phyloP scores from a whole-genome alignment of 2,113 vertebrate genomes.

The Rhegmatorhina hoffmannsi region DNA sequence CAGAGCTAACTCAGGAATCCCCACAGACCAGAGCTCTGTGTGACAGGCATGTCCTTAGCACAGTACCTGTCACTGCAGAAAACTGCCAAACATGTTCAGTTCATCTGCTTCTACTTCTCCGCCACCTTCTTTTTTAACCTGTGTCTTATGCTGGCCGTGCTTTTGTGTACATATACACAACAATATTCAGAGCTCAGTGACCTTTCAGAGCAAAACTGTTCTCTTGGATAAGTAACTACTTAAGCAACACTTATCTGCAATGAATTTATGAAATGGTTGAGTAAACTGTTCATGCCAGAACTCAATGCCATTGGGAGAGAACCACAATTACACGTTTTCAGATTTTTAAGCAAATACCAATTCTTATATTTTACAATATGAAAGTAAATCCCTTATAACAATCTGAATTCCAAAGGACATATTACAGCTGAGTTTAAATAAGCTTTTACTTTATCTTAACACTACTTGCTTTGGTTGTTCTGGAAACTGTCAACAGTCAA shows the following conservation, averaged over 20 bases:
- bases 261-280: too few species aligned
- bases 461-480: not conserved
- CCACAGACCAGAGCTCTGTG: not conserved
- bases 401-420: not conserved
- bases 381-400: not conserved
- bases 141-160: not conserved
- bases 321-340: not conserved
- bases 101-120: not conserved
- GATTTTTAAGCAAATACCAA: not conserved
- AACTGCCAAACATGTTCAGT: not conserved
- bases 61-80: not conserved
- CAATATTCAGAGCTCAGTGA: not conserved
- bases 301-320: fast-evolving
- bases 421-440: not conserved
- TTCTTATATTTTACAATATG: not conserved
- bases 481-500: not conserved
- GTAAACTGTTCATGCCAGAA: not conserved
- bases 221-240: not conserved
- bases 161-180: not conserved
- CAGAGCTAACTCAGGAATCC: not conserved
- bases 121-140: not conserved
- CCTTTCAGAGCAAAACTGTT: not conserved
- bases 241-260: too few species aligned
- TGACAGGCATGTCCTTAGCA: fast-evolving
- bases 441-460: not conserved